Conservation (phyloP, 2,113 vertebrate genomes). For the Anoura caudifer region DNA sequence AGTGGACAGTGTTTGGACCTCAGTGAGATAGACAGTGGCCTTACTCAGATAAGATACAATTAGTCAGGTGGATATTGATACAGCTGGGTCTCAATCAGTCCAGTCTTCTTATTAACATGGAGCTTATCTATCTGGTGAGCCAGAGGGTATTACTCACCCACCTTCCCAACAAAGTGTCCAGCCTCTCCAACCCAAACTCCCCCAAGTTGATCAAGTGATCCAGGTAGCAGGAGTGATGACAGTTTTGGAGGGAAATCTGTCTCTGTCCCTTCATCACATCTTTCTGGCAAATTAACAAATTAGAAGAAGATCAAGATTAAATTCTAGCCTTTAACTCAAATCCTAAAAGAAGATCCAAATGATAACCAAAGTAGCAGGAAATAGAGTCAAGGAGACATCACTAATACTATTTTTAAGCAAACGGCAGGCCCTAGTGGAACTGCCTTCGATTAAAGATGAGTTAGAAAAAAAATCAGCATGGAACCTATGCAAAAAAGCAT, state of each 20-base stretch:
- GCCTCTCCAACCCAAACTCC: neutral
- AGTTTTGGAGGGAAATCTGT: neutral
- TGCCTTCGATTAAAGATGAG: conserved; percentile 35
- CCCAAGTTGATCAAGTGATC: neutral
- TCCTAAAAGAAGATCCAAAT: neutral
- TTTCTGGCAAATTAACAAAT: neutral
- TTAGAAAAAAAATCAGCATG: conserved; percentile 47
- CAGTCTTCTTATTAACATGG: neutral
- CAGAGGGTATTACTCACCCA: neutral
- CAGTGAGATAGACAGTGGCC: neutral
- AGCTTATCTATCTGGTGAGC: neutral
- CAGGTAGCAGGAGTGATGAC: neutral
- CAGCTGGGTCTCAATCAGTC: neutral
- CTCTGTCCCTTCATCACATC: neutral
- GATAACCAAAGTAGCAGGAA: neutral
- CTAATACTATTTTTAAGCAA: conserved; percentile 34
- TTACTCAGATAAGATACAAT: neutral
- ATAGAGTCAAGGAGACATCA: neutral
- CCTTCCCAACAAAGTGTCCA: neutral
- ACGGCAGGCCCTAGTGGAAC: conserved; percentile 16
- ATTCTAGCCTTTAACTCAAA: neutral
- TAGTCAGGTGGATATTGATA: neutral
- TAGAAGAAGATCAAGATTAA: neutral
- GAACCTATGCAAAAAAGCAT: conserved; percentile 56
- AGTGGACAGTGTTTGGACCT: neutral